Percentiles rank a stretch among this genome's conserved stretches.
These are phyloP conservation scores for Apocheima hispidaria DNA, from an alignment of 2,888 invertebrate species.

Conservation along the genomic window DNA sequence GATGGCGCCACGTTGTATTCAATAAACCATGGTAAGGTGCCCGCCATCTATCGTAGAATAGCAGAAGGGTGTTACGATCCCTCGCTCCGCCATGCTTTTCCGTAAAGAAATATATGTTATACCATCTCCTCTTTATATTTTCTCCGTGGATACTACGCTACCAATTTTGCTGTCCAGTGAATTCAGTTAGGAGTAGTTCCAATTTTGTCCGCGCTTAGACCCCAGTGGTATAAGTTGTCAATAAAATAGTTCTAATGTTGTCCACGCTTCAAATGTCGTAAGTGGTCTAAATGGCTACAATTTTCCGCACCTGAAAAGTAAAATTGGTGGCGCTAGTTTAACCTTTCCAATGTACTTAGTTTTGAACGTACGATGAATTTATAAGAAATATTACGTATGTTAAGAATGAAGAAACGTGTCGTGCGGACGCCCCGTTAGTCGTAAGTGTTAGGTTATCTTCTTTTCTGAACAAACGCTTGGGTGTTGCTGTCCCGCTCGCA, in stretches of 20 bases:
- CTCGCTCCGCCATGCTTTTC: neutral
- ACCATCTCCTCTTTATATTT: neutral
- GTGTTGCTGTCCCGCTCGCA: slow-evolving; percentile 57
- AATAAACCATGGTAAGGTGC: neutral
- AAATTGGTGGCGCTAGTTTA: slow-evolving; percentile 4
- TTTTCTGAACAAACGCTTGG: slow-evolving; percentile 45
- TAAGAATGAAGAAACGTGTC: slow-evolving; percentile 12
- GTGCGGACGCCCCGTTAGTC: slow-evolving; percentile 39
- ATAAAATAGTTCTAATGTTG: neutral
- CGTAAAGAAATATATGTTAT: neutral
- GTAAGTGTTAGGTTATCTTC: slow-evolving; percentile 62
- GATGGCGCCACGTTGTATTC: neutral
- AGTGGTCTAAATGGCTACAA: neutral
- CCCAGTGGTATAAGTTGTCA: no score
- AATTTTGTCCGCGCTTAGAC: neutral
- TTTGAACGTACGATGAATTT: slow-evolving; percentile 8
- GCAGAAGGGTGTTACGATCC: neutral
- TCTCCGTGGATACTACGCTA: slow-evolving; percentile 4
- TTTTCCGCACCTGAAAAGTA: neutral
- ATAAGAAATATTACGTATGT: slow-evolving; percentile 11
- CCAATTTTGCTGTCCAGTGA: slow-evolving; percentile 1
- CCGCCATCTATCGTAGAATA: neutral
- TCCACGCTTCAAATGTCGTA: no score
- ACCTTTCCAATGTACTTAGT: slow-evolving; percentile 5
- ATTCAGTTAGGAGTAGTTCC: neutral